Conservation (phyloP, 2,797 vertebrate genomes). For the Avahi laniger region DNA sequence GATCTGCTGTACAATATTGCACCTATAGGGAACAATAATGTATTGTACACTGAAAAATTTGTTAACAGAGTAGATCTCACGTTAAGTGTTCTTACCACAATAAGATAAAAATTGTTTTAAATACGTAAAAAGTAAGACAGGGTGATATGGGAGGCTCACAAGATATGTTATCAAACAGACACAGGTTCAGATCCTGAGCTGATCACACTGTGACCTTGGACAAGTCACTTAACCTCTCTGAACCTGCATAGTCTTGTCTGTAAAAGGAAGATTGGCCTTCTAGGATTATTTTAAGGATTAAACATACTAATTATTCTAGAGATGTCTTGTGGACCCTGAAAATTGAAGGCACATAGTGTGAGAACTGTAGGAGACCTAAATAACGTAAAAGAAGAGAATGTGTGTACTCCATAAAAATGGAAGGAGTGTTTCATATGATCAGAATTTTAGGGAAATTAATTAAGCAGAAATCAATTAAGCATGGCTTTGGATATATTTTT, state of each 20-base stretch:
- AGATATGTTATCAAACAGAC: neutral
- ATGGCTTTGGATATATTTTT: neutral
- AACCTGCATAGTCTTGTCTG: neutral
- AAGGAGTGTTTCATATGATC: neutral
- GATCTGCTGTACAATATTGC: neutral
- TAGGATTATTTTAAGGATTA: conserved; percentile 25
- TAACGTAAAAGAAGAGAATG: neutral
- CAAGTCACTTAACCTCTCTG: neutral
- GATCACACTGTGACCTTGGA: neutral
- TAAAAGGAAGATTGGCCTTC: neutral
- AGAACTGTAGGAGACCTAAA: neutral
- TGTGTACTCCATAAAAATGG: neutral
- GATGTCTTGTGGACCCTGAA: neutral
- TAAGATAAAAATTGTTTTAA: neutral
- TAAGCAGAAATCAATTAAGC: neutral
- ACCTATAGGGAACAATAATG: neutral
- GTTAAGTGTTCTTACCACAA: neutral
- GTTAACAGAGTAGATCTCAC: neutral
- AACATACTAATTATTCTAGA: neutral
- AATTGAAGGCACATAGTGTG: neutral
- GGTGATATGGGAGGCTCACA: neutral
- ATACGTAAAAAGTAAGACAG: neutral
- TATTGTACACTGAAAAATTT: neutral
- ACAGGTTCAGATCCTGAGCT: neutral
- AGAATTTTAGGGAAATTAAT: conserved; percentile 52